Conservation (phyloP, 2,797 vertebrate species). For the Paedocypris micromegethes region DNA sequence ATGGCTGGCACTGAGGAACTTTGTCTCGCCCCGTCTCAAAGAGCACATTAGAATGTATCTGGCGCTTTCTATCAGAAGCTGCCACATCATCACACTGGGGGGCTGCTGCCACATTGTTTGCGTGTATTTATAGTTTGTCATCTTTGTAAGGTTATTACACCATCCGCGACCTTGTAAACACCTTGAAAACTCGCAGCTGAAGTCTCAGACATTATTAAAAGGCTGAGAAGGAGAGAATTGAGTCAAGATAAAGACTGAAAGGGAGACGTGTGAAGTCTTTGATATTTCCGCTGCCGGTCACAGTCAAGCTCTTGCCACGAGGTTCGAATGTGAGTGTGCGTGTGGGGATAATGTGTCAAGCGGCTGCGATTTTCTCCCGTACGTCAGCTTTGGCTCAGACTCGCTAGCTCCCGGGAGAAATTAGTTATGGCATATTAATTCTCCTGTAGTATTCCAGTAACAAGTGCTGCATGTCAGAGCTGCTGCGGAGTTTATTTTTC, state of each 20-base stretch:
- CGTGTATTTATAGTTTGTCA: slow-evolving; percentile 86
- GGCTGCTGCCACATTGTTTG: slow-evolving; percentile 69
- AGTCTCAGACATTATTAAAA: slow-evolving; percentile 64
- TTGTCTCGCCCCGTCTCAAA: slow-evolving; percentile 67
- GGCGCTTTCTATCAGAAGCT: slow-evolving; percentile 69
- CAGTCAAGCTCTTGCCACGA: slow-evolving; percentile 56
- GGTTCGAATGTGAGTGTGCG: slow-evolving; percentile 36
- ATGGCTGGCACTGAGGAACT: slow-evolving; percentile 67
- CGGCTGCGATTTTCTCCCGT: slow-evolving; percentile 27
- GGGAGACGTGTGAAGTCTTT: slow-evolving; percentile 64
- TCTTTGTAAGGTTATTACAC: slow-evolving; percentile 77
- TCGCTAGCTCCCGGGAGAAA: slow-evolving; percentile 41
- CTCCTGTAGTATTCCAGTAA: slow-evolving; percentile 44
- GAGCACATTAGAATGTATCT: slow-evolving; percentile 82
- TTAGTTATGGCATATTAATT: slow-evolving; percentile 49
- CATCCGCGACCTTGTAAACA: slow-evolving; percentile 52
- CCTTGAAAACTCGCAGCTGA: slow-evolving; percentile 78
- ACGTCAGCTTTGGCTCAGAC: slow-evolving; percentile 34
- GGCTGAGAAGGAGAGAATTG: slow-evolving; percentile 51
- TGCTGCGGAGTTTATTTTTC: slow-evolving; percentile 28
- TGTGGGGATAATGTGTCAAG: slow-evolving; percentile 25
- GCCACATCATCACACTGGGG: slow-evolving; percentile 75
- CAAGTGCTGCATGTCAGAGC: slow-evolving; percentile 38
- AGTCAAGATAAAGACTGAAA: slow-evolving; percentile 43
- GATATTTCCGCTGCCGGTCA: slow-evolving; percentile 75